Evolutionary conservation across 2,888 invertebrate genomes (phyloP).

Genomic region (Calameuta pallipes): DNA sequence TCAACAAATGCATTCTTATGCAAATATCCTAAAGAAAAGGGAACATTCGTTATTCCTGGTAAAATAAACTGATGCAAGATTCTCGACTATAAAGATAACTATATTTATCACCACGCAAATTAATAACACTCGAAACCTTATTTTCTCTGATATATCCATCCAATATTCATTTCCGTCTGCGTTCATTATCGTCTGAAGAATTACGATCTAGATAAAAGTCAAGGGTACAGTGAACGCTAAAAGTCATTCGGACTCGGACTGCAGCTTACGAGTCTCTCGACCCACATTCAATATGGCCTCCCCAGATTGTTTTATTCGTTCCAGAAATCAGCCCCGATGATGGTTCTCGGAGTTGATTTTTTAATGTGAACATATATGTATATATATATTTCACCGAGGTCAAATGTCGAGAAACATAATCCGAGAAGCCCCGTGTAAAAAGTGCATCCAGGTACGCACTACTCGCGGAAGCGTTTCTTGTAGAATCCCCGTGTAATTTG

Average conservation of each 20-base stretch:
- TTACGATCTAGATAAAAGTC: neutral
- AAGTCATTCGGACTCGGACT: neutral
- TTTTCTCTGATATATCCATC: neutral
- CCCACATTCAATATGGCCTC: neutral
- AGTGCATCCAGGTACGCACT: neutral
- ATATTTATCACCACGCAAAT: neutral
- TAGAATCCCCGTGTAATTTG: neutral
- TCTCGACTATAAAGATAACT: neutral
- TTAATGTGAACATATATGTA: neutral
- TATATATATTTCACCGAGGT: neutral
- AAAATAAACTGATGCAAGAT: neutral
- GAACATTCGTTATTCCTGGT: neutral
- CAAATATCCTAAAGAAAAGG: neutral
- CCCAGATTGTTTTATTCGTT: neutral
- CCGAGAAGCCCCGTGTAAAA: neutral
- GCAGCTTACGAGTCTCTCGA: neutral
- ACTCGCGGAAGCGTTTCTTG: neutral
- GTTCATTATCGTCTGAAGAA: neutral
- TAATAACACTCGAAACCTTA: neutral
- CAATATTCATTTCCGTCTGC: neutral
- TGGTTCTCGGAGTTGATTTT: neutral
- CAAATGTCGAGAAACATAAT: neutral
- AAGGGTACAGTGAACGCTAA: neutral
- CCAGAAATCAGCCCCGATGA: neutral
- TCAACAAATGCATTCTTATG: neutral